Base-by-base conservation (phyloP, 2,797 vertebrate genomes). In the Lacerta agilis region DNA sequence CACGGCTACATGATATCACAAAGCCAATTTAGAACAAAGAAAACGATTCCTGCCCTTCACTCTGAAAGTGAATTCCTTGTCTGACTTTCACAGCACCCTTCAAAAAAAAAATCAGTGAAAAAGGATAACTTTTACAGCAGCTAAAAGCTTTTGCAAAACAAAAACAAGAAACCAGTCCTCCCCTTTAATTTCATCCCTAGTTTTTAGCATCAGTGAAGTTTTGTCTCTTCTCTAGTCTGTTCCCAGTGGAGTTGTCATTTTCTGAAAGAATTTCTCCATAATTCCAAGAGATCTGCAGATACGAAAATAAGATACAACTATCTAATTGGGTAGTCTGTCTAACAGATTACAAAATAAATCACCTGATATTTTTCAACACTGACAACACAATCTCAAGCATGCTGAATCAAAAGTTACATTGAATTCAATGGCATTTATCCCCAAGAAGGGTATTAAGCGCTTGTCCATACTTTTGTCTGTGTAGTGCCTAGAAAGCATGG, bases 271-370 rank as follows among this genome's bases (percentile, higher is more conserved):
- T 80, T 90, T 55, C 81, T 49, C 45, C 69, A 4, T 86, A 69
- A 33, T 88, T 73, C 79, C 82, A 20, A 89, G 91, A 92, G 85
- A 81, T 92, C 87, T 92, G 90, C 18, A 29, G 67, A 11, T 85
- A 90, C 41, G 41, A 58, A 79, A 86, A n/a, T 20, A 17, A 36
- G 9, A 72, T 78, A 61, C 61, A 86, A 33, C 23, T 8, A 71
- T 77, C 81, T 69, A 64, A 64, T 18, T 18, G 17, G 41, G 20
- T 87, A 73, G 38, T 27, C 23, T 67, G 36, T 27, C 3, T 25
- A 11, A 81, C 9, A 81, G 23, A 81, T 41, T 66, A 3, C 29
- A 49, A 79, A 41, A 82, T 25, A 36, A 41, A 18, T 17, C 8
- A 27, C 80, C 33, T 15, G 23, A n/a, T 29, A 18, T 27, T 67